These are phyloP conservation scores for Polypedilum vanderplanki DNA, from an alignment of 1,140 invertebrate species.

Conservation along the genomic window DNA sequence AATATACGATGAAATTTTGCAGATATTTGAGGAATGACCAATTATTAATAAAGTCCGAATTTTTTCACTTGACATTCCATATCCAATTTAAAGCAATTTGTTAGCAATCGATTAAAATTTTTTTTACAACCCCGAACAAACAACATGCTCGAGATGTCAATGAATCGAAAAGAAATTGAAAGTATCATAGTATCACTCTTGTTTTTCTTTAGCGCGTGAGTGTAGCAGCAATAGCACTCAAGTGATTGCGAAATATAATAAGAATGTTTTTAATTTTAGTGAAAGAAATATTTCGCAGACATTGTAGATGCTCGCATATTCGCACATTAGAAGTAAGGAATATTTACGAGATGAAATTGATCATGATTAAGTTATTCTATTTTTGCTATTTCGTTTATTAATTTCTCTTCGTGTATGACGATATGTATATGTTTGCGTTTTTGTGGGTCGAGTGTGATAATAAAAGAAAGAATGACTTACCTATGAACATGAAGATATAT, in stretches of 20 bases:
- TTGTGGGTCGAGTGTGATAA: slow-evolving; percentile 17
- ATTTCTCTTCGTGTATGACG: neutral
- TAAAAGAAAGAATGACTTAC: neutral
- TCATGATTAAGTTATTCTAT: slow-evolving; percentile 5
- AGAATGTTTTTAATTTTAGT: too few species aligned
- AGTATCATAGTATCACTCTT: neutral
- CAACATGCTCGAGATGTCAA: neutral
- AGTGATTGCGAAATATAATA: too few species aligned
- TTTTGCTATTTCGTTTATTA: neutral
- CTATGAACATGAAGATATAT: too few species aligned
- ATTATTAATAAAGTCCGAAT: too few species aligned
- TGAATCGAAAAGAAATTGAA: slow-evolving; percentile 11
- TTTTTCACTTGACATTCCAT: neutral
- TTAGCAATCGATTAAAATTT: neutral
- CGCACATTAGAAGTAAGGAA: too few species aligned
- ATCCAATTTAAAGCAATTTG: slow-evolving; percentile 19
- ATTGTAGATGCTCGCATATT: too few species aligned
- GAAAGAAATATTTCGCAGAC: too few species aligned
- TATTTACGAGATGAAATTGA: neutral
- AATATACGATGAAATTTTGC: too few species aligned
- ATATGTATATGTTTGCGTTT: neutral
- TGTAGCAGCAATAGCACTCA: too few species aligned
- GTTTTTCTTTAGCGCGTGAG: too few species aligned
- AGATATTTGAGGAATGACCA: too few species aligned
- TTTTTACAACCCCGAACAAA: too few species aligned